Percentiles rank a stretch among this genome's conserved stretches.
Conservation (phyloP, 2,888 invertebrate species). For the Tenthredo notha region DNA sequence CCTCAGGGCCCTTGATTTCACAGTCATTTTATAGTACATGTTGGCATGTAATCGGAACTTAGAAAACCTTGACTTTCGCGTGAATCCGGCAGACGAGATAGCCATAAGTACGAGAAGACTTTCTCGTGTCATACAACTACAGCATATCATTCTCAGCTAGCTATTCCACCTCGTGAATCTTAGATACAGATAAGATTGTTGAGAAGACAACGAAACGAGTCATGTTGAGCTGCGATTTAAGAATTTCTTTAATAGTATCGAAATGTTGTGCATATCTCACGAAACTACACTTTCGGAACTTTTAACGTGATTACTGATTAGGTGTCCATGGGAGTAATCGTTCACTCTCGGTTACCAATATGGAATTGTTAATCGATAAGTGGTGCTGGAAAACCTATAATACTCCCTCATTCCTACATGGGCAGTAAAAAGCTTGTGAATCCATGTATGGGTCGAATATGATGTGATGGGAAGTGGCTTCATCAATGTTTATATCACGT, state of each 20-base stretch:
- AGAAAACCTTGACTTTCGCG: conserved; percentile 41
- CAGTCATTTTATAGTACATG: background rate
- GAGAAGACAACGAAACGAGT: background rate
- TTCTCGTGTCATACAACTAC: conserved; percentile 1
- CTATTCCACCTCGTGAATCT: background rate
- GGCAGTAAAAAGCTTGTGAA: background rate
- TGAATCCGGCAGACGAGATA: background rate
- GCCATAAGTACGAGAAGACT: conserved; percentile 17
- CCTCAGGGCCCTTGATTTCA: background rate
- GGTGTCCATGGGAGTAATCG: background rate
- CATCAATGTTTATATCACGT: background rate
- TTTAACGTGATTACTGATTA: background rate
- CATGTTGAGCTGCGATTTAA: background rate
- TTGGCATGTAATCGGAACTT: conserved; percentile 13
- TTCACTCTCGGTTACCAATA: background rate
- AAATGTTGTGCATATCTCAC: background rate
- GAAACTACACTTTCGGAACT: background rate
- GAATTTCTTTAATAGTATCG: background rate
- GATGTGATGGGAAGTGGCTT: background rate
- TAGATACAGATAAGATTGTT: background rate
- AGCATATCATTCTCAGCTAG: background rate
- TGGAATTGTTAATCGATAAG: background rate
- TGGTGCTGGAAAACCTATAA: background rate
- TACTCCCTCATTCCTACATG: background rate
- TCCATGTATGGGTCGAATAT: background rate